Base-by-base conservation (phyloP, 2,888 invertebrate species). In the Uloborus plumipes region DNA sequence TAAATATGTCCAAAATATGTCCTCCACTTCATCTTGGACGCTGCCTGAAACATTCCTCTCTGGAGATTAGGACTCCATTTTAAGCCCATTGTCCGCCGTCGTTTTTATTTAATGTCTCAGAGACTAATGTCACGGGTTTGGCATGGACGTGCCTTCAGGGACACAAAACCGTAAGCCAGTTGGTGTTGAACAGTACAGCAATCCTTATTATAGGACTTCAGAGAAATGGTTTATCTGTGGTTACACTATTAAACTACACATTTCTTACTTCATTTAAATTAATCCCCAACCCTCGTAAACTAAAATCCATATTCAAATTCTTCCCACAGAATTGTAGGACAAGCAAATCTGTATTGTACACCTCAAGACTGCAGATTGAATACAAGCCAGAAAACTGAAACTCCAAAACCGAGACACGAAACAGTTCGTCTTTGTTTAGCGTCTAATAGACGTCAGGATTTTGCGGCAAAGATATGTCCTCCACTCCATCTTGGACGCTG, bases 371-470 rank as follows among this genome's bases (percentile, higher is more conserved):
- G 22, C 26, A 15, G 53, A 66, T 66, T 18, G 50, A 66, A 49
- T 66, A 22, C 39, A 7, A 39, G 39, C 11, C 3, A 39, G 66
- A 18, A 18, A 66, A 49, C 20, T 22, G n/a, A n/a, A n/a, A n/a
- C 31, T 31, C 26, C 16, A 31, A 39, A 65, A 64, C 64, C 22
- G 50, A 47, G 39, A 61, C 55, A 39, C 64, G 26, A 74, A 55
- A 18, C 50, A 20, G 66, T 59, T 50, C 67, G 67, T 75, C 75
- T 75, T 75, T 75, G 75, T 75, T 75, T 75, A 75, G 66, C 66
- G 50, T 66, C 75, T 75, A 75, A 75, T 67, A 67, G 75, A 75
- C 55, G 75, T 18, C 22, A n/a, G 75, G 75, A 67, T 75, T 75
- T 59, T 58, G n/a, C n/a, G 50, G 49, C 18, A 50, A 47, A 74